A percentile compares a stretch with the other conserved stretches of the same genome.
These are phyloP conservation scores for Meiosimyza platycephala DNA, from an alignment of 2,888 invertebrate species.

Conservation along the genomic window DNA sequence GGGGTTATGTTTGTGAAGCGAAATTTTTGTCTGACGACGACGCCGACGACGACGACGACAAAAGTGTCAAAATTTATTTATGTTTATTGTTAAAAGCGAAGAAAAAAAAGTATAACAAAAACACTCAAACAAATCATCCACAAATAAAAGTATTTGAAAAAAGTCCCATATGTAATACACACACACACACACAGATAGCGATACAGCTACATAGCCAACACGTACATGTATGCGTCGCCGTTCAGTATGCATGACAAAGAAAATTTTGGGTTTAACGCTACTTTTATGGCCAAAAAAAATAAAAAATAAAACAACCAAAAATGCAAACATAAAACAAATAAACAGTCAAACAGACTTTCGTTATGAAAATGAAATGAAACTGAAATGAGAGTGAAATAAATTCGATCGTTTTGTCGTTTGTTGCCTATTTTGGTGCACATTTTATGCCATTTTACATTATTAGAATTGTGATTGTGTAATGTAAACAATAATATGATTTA, in stretches of 20 bases:
- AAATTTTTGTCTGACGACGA: no score
- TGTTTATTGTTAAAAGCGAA: neutral
- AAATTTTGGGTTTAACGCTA: neutral
- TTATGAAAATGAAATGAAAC: constrained; percentile 11
- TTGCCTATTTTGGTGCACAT: constrained; percentile 11
- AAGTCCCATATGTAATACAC: neutral
- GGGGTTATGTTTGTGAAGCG: no score
- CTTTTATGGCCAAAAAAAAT: constrained; percentile 3
- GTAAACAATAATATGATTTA: constrained; percentile 50
- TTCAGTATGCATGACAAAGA: constrained; percentile 10
- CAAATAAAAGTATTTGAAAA: neutral
- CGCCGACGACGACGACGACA: neutral
- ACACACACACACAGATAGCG: neutral
- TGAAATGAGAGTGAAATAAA: constrained; percentile 20
- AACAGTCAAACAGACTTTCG: neutral
- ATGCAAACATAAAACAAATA: neutral
- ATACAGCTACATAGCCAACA: neutral
- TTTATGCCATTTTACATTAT: constrained; percentile 44
- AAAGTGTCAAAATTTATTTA: constrained; percentile 16
- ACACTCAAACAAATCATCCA: constrained; percentile 17
- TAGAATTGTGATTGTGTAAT: constrained; percentile 50
- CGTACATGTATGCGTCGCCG: neutral
- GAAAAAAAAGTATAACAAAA: neutral
- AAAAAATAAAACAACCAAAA: neutral
- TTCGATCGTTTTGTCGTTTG: constrained; percentile 24